Conservation (phyloP, 2,797 vertebrate genomes). For the Onychomys arenicola region DNA sequence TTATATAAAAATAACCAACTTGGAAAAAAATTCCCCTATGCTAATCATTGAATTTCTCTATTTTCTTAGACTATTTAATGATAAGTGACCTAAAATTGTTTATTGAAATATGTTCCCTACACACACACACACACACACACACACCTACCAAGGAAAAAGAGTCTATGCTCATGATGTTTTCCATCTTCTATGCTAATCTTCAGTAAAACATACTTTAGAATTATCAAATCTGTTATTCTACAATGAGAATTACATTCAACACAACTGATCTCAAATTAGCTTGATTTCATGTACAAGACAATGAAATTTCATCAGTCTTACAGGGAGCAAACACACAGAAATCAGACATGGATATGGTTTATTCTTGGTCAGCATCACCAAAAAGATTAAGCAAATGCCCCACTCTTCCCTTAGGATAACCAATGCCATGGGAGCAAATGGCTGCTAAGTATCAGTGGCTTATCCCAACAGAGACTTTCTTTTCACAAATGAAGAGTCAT, state of each 20-base stretch:
- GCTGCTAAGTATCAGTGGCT: neutral
- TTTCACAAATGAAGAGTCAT: neutral
- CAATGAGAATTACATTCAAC: neutral
- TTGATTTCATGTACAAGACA: neutral
- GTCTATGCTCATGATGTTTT: neutral
- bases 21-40: slow-evolving; percentile 1
- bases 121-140: too few relatives aligned
- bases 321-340: neutral
- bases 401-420: neutral
- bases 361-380: neutral
- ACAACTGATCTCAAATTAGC: neutral
- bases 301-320: neutral
- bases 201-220: slow-evolving; percentile 39
- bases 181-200: neutral
- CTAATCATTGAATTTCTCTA: slow-evolving; percentile 2
- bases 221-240: neutral
- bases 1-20: slow-evolving; percentile 20
- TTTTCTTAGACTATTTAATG: slow-evolving; percentile 2
- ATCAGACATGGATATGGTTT: neutral
- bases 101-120: neutral
- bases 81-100: neutral
- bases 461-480: neutral
- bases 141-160: neutral
- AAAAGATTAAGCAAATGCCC: neutral
- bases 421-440: neutral